These are phyloP conservation scores for Anoura caudifer DNA, from an alignment of 2,113 vertebrate genomes.

Conservation along the genomic window DNA sequence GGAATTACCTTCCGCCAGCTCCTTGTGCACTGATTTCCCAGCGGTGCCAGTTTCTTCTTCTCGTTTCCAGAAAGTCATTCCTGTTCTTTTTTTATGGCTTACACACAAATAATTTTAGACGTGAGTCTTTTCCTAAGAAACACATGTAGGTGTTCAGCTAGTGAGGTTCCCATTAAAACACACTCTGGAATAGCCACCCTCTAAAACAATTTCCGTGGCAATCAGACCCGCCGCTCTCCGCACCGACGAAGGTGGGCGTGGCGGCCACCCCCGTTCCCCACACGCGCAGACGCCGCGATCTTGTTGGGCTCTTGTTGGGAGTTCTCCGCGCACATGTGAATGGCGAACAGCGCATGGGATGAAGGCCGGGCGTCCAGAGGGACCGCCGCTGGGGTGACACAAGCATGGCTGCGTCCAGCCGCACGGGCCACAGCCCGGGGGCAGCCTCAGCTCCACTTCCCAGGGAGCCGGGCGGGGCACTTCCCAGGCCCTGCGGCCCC, in stretches of 20 bases:
- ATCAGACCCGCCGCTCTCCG: neutral
- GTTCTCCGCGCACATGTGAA: rapidly evolving
- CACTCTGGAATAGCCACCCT: neutral
- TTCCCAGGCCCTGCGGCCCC: neutral
- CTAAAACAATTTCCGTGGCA: neutral
- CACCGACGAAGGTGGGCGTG: neutral
- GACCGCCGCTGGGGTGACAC: neutral
- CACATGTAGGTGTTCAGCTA: neutral
- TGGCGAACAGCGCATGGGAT: neutral
- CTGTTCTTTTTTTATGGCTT: neutral
- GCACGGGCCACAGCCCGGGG: neutral
- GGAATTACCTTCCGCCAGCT: neutral
- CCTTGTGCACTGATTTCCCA: neutral
- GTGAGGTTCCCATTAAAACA: neutral
- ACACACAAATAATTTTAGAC: neutral
- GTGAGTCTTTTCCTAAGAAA: neutral
- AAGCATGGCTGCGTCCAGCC: neutral
- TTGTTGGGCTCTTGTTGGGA: no score
- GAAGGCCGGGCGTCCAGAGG: no score
- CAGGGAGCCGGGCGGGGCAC: no score
- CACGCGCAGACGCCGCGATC: neutral
- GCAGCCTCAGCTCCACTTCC: no score
- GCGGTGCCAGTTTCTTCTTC: rapidly evolving
- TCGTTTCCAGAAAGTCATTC: neutral
- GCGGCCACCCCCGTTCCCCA: no score